phyloP scores from a whole-genome alignment of 1,140 invertebrate genomes.

The Mylabris phalerata region DNA sequence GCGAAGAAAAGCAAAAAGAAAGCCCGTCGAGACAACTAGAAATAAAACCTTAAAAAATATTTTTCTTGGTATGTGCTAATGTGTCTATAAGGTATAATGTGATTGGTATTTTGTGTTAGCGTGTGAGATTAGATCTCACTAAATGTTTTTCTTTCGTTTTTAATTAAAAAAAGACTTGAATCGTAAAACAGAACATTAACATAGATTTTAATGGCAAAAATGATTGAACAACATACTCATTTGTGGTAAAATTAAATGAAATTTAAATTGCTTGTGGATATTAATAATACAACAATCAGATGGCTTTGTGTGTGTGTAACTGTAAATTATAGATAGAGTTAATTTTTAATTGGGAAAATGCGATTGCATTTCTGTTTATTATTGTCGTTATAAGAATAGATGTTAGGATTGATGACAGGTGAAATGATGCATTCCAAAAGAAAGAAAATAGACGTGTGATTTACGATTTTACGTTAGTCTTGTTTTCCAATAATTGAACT shows the following conservation, averaged over 20 bases:
- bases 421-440: too few relatives aligned
- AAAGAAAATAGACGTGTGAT: too few relatives aligned
- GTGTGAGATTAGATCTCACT: slow-evolving; percentile 22
- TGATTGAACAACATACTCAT: slow-evolving; percentile 2
- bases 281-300: background rate
- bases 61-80: background rate
- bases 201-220: background rate
- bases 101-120: slow-evolving; percentile 19
- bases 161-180: slow-evolving; percentile 12
- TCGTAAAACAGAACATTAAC: background rate
- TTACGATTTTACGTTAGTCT: too few relatives aligned
- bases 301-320: too few relatives aligned
- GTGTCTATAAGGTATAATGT: slow-evolving; percentile 20
- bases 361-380: too few relatives aligned
- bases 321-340: too few relatives aligned
- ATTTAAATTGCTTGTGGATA: background rate
- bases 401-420: too few relatives aligned
- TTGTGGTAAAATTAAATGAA: background rate
- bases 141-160: too few relatives aligned
- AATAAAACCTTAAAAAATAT: background rate
- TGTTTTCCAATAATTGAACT: too few relatives aligned
- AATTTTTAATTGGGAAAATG: too few relatives aligned
- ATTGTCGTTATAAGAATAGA: too few relatives aligned
- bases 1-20: slow-evolving; percentile 41
- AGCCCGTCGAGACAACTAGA: slow-evolving; percentile 36